Conservation (phyloP, 1,140 invertebrate genomes). For the Luehdorfia chinensis region DNA sequence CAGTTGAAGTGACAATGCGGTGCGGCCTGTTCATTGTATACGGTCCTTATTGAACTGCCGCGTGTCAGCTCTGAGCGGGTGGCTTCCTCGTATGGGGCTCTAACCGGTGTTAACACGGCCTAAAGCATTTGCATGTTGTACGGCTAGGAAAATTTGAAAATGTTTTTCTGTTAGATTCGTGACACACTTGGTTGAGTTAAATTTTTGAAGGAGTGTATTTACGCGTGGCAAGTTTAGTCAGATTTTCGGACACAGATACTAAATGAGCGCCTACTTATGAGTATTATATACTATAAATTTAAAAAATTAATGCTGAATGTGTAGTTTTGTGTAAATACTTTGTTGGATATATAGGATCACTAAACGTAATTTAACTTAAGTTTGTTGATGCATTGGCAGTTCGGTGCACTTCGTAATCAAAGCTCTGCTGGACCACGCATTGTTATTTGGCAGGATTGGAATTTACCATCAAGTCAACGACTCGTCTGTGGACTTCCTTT, state of each 20-base stretch:
- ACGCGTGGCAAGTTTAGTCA: not conserved
- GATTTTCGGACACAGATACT: not conserved
- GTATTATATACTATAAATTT: not conserved
- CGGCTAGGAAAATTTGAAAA: constrained; percentile 16
- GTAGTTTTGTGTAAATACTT: not conserved
- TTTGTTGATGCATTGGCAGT: not conserved
- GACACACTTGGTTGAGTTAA: not conserved
- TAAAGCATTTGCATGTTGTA: constrained; percentile 18
- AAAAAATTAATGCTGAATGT: not conserved
- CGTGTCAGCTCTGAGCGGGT: constrained; percentile 32
- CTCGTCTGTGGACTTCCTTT: too few relatives aligned
- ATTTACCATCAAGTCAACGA: too few relatives aligned
- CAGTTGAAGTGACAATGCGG: constrained; percentile 55
- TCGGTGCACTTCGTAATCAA: not conserved
- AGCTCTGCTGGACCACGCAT: too few relatives aligned
- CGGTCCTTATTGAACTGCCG: constrained; percentile 45
- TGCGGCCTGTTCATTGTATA: constrained; percentile 49
- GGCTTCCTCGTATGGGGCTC: constrained; percentile 14
- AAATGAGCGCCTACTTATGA: not conserved
- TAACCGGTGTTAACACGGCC: constrained; percentile 17
- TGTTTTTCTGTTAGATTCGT: constrained; percentile 1
- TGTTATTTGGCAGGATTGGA: too few relatives aligned
- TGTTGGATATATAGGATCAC: not conserved
- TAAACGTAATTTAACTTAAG: too few relatives aligned
- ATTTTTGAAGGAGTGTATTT: not conserved